Evolutionary conservation across 1,140 invertebrate species (phyloP).

Genomic region (Ylistrum balloti): DNA sequence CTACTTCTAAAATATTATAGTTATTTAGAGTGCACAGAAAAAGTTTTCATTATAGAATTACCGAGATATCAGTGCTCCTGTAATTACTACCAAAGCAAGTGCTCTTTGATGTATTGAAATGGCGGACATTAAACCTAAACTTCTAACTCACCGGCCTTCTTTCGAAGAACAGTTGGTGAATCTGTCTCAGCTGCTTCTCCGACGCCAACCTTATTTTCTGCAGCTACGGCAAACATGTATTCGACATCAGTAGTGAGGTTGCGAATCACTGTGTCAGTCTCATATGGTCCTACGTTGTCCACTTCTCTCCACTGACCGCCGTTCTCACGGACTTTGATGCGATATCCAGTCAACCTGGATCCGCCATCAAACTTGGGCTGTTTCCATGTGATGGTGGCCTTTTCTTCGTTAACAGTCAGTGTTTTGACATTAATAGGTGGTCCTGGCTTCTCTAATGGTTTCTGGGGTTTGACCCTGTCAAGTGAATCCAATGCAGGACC

Average conservation of each 20-base stretch:
- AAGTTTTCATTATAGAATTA: too few relatives aligned
- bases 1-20: too few relatives aligned
- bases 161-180: slow-evolving; percentile 86
- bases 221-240: slow-evolving; percentile 97
- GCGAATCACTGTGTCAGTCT: slow-evolving; percentile 89
- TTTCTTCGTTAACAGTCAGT: slow-evolving; percentile 95
- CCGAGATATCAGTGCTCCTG: too few relatives aligned
- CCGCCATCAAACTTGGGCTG: slow-evolving; percentile 92
- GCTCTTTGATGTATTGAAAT: too few relatives aligned
- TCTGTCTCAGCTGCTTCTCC: slow-evolving; percentile 95
- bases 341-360: slow-evolving; percentile 95
- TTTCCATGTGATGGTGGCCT: slow-evolving; percentile 96
- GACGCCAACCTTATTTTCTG: slow-evolving; percentile 98
- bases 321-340: slow-evolving; percentile 89
- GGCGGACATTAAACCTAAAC: not conserved
- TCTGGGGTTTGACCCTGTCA: slow-evolving; percentile 95
- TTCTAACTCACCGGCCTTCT: slow-evolving; percentile 71
- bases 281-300: slow-evolving; percentile 89
- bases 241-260: slow-evolving; percentile 96
- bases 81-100: too few relatives aligned
- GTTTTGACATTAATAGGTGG: slow-evolving; percentile 86
- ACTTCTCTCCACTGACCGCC: slow-evolving; percentile 81
- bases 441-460: slow-evolving; percentile 85
- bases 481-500: slow-evolving; percentile 91
- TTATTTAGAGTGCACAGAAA: too few relatives aligned